phyloP scores from a whole-genome alignment of 2,888 invertebrate species.

The Empis livida region DNA sequence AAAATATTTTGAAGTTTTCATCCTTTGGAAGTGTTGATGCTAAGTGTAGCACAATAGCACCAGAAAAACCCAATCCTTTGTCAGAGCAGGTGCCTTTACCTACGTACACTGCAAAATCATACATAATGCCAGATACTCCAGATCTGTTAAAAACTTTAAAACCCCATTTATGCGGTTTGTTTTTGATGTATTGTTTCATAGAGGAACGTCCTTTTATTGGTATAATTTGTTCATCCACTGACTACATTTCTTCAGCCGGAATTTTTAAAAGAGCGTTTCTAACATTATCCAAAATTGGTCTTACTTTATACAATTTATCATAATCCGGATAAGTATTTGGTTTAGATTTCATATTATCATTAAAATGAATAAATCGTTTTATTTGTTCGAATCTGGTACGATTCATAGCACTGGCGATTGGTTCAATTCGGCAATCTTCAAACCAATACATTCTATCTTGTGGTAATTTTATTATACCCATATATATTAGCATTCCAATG shows the following conservation, averaged over 20 bases:
- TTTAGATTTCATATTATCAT: slow-evolving; percentile 1
- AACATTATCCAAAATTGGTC: background rate
- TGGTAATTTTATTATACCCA: no score
- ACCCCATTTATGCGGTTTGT: slow-evolving; percentile 7
- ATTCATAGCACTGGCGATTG: background rate
- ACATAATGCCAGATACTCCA: slow-evolving; percentile 3
- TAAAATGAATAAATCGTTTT: slow-evolving; percentile 2
- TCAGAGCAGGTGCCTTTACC: no score
- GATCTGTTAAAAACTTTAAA: slow-evolving; percentile 5
- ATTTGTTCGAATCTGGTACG: slow-evolving; percentile 3
- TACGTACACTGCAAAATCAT: background rate
- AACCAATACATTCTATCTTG: no score
- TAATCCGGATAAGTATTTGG: background rate
- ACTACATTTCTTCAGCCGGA: background rate
- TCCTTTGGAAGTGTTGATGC: background rate
- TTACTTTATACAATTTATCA: background rate
- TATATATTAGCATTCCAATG: no score
- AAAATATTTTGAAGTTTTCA: slow-evolving; percentile 4
- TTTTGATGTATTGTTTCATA: slow-evolving; percentile 5
- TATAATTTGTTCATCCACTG: background rate
- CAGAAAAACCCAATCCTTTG: no score
- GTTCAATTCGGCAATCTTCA: no score
- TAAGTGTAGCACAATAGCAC: no score
- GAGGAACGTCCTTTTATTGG: background rate
- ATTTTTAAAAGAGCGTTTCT: background rate